A percentile compares a stretch with the other conserved stretches of the same genome.
Conservation (phyloP, 2,797 vertebrate species). For the Lagocephalus sceleratus region DNA sequence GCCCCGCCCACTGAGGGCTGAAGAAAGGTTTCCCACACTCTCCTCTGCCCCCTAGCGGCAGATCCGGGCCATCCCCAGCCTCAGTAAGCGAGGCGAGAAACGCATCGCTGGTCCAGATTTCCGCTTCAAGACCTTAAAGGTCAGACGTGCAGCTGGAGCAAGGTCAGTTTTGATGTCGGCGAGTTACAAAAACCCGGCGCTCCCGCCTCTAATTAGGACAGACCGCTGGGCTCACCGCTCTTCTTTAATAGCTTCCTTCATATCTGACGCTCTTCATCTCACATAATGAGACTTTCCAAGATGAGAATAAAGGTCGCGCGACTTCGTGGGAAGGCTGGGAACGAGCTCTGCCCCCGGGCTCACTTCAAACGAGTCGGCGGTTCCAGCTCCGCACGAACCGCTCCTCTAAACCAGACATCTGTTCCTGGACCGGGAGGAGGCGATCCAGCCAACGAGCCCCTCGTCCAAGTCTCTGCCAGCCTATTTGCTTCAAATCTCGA, state of each 20-base stretch:
- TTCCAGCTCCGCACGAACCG: slow-evolving; percentile 50
- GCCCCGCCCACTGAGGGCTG: no score
- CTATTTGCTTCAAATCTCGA: slow-evolving; percentile 62
- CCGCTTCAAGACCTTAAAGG: slow-evolving; percentile 39
- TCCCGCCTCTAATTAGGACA: slow-evolving; percentile 60
- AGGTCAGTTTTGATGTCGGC: slow-evolving; percentile 60
- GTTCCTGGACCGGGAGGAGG: slow-evolving; percentile 51
- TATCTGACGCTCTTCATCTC: slow-evolving; percentile 70
- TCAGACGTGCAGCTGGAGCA: slow-evolving; percentile 52
- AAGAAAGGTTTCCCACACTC: no score
- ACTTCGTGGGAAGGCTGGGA: slow-evolving; percentile 56
- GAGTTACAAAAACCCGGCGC: slow-evolving; percentile 59
- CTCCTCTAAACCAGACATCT: slow-evolving; percentile 64
- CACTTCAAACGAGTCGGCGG: slow-evolving; percentile 65
- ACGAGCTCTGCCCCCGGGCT: slow-evolving; percentile 57
- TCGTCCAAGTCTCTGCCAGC: slow-evolving; percentile 56
- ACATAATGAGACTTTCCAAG: slow-evolving; percentile 64
- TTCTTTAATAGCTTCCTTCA: slow-evolving; percentile 60
- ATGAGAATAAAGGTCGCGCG: slow-evolving; percentile 67
- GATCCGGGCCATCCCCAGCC: no score
- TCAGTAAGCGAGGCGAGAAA: neutral
- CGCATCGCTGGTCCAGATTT: slow-evolving; percentile 19
- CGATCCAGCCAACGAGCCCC: slow-evolving; percentile 52
- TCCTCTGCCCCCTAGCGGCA: no score
- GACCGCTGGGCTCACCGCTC: slow-evolving; percentile 43